Evolutionary conservation across 2,888 invertebrate species (phyloP).

Genomic region (Strigamia transsilvanica): DNA sequence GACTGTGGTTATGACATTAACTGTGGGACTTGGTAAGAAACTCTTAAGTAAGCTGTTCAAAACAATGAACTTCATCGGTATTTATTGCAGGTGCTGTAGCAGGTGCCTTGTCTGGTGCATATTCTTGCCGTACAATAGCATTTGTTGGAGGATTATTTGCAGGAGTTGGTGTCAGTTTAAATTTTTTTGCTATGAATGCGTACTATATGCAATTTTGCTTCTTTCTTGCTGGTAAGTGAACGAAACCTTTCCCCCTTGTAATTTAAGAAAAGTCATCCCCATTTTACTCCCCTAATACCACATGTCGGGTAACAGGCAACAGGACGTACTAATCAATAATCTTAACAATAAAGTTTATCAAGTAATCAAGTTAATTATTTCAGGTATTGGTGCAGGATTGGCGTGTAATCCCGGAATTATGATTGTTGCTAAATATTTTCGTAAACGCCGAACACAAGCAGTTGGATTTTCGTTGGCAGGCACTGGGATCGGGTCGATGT

Average conservation of each 20-base stretch:
- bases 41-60: neutral
- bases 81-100: conserved; percentile 72
- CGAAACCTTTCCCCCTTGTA: too few relatives aligned
- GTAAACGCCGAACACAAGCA: conserved; percentile 73
- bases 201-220: conserved; percentile 75
- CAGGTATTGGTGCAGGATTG: conserved; percentile 60
- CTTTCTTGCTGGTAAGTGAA: conserved; percentile 72
- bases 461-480: conserved; percentile 79
- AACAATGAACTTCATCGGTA: neutral
- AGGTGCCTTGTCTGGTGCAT: conserved; percentile 74
- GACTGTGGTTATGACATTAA: neutral
- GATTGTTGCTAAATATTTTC: conserved; percentile 74
- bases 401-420: conserved; percentile 72
- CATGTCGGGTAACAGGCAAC: too few relatives aligned
- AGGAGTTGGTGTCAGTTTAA: conserved; percentile 73
- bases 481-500: conserved; percentile 75
- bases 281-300: neutral
- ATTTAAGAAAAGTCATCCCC: neutral
- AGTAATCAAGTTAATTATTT: neutral
- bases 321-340: too few relatives aligned
- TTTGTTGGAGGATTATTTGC: conserved; percentile 78
- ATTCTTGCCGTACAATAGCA: conserved; percentile 73
- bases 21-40: conserved; percentile 26
- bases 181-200: conserved; percentile 75
- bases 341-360: too few relatives aligned